Percentiles rank a stretch among this genome's conserved stretches.
These are phyloP conservation scores for Acipenser transmontanus DNA, from an alignment of 2,797 vertebrate species.

Conservation along the genomic window DNA sequence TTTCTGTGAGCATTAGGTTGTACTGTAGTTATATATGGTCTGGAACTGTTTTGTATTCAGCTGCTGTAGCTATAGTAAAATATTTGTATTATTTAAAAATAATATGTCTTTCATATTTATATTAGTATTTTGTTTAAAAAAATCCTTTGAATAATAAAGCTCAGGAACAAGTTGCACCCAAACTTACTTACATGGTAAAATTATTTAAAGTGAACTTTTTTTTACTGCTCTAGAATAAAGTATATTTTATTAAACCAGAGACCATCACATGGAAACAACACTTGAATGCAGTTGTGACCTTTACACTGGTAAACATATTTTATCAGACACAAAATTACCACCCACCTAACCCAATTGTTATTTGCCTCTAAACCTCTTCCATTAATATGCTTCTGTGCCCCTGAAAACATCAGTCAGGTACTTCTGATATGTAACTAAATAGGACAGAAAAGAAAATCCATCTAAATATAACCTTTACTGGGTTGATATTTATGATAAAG, in stretches of 20 bases:
- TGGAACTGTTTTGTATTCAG: too few relatives aligned
- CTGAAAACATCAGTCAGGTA: slow-evolving; percentile 50
- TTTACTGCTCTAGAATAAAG: neutral
- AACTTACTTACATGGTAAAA: too few relatives aligned
- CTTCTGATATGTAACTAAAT: slow-evolving; percentile 50
- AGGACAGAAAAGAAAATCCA: slow-evolving; percentile 55
- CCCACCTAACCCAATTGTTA: slow-evolving; percentile 50
- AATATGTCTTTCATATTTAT: too few relatives aligned
- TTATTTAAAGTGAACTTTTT: too few relatives aligned
- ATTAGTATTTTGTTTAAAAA: too few relatives aligned
- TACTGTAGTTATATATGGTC: too few relatives aligned
- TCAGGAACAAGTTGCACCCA: too few relatives aligned
- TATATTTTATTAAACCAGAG: neutral
- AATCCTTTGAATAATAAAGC: too few relatives aligned
- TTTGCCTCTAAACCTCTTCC: slow-evolving; percentile 52
- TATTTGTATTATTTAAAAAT: too few relatives aligned
- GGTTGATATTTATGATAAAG: slow-evolving; percentile 46
- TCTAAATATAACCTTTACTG: slow-evolving; percentile 64
- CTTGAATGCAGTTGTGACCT: slow-evolving; percentile 60
- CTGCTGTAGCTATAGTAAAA: too few relatives aligned
- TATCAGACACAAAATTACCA: slow-evolving; percentile 52
- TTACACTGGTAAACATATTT: slow-evolving; percentile 65
- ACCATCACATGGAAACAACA: neutral
- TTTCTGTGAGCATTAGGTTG: too few relatives aligned
- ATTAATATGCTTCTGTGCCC: slow-evolving; percentile 39